Conservation (phyloP, 2,113 vertebrate species). For the Gambusia affinis region DNA sequence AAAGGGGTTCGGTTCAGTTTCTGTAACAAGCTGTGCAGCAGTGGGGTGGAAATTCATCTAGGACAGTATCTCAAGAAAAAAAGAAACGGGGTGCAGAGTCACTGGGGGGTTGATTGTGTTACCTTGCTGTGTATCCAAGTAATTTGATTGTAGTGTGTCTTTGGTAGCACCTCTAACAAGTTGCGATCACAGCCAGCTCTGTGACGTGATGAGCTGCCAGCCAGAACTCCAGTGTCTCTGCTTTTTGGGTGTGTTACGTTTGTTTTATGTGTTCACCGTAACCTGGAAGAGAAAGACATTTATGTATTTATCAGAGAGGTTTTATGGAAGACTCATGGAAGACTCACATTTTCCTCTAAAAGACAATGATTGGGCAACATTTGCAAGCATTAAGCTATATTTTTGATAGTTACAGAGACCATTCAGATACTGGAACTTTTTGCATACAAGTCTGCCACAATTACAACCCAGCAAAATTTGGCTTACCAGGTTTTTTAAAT, state of each 20-base stretch:
- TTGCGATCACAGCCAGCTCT: conserved; percentile 59
- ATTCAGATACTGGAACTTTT: no score
- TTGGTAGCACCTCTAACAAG: conserved; percentile 55
- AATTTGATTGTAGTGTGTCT: conserved; percentile 60
- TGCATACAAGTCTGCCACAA: no score
- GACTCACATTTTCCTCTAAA: no score
- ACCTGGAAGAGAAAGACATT: not conserved
- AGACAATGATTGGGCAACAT: no score
- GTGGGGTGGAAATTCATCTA: conserved; percentile 28
- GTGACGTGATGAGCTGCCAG: conserved; percentile 55
- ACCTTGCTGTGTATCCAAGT: conserved; percentile 52
- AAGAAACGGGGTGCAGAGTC: conserved; percentile 43
- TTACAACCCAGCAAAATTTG: no score
- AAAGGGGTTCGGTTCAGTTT: conserved; percentile 28
- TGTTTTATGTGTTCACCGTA: conserved; percentile 9
- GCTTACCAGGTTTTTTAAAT: no score
- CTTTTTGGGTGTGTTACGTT: conserved; percentile 14
- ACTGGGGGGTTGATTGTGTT: conserved; percentile 61
- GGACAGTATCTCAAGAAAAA: conserved; percentile 20
- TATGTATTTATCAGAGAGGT: no score
- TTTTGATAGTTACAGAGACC: no score
- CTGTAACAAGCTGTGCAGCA: conserved; percentile 38
- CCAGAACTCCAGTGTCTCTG: conserved; percentile 34
- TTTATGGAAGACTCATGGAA: not conserved
- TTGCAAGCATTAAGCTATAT: no score